These are phyloP conservation scores for Rhinichthys klamathensis DNA, from an alignment of 2,113 vertebrate species.

Conservation along the genomic window DNA sequence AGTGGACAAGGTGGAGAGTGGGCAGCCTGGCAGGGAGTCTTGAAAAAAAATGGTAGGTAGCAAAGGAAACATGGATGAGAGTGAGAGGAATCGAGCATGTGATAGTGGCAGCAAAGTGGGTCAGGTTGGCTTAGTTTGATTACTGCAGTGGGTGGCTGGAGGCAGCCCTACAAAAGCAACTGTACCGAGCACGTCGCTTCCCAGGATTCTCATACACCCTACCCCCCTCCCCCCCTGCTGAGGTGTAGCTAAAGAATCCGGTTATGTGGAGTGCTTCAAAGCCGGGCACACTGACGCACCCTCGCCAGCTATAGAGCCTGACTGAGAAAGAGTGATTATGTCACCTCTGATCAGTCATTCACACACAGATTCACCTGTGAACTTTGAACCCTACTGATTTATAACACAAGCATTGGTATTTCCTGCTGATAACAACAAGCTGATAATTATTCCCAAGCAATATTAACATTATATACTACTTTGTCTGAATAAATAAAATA, in stretches of 20 bases:
- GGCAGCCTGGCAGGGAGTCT: slow-evolving; percentile 54
- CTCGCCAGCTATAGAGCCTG: slow-evolving; percentile 32
- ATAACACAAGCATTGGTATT: background rate
- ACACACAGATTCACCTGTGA: slow-evolving; percentile 34
- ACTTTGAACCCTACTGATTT: slow-evolving; percentile 31
- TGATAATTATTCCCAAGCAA: background rate
- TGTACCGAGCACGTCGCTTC: slow-evolving; percentile 36
- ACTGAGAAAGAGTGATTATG: slow-evolving; percentile 35
- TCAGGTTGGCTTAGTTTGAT: slow-evolving; percentile 66
- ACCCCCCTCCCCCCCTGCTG: slow-evolving; percentile 33
- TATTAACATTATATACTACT: background rate
- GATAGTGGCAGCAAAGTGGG: slow-evolving; percentile 68
- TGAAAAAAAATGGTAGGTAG: slow-evolving; percentile 45
- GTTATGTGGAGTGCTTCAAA: slow-evolving; percentile 64
- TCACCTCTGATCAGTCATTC: slow-evolving; percentile 29
- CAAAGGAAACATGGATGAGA: slow-evolving; percentile 35
- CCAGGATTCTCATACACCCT: slow-evolving; percentile 41
- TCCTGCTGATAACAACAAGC: background rate
- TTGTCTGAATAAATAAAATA: slow-evolving; percentile 5
- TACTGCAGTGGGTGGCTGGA: slow-evolving; percentile 63
- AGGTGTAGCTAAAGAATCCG: slow-evolving; percentile 68
- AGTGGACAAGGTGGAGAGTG: slow-evolving; percentile 47
- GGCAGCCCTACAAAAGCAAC: slow-evolving; percentile 56
- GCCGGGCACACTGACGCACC: slow-evolving; percentile 52
- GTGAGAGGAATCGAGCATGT: slow-evolving; percentile 48